A percentile compares a stretch with the other conserved stretches of the same genome.
Conservation (phyloP, 2,113 vertebrate genomes). For the Platanista minor region DNA sequence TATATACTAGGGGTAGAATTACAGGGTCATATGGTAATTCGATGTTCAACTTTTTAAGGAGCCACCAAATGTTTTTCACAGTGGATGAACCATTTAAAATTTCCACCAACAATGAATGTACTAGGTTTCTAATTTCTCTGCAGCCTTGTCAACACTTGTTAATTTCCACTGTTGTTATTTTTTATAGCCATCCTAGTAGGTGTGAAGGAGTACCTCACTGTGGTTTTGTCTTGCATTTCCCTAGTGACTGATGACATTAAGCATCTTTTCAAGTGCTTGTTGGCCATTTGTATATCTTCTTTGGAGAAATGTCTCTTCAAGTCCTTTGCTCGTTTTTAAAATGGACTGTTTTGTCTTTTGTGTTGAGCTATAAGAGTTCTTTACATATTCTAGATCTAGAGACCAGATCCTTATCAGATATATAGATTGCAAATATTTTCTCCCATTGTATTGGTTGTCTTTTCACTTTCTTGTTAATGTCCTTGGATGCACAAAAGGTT, state of each 20-base stretch:
- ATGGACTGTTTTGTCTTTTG: not conserved
- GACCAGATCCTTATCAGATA: not conserved
- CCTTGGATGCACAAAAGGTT: not conserved
- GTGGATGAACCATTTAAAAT: not conserved
- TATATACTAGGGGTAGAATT: not conserved
- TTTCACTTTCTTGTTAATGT: not conserved
- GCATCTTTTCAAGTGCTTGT: not conserved
- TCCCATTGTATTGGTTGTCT: not conserved
- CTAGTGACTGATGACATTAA: not conserved
- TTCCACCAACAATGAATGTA: not conserved
- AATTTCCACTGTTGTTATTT: not conserved
- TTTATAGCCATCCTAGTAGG: not conserved
- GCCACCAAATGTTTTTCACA: not conserved
- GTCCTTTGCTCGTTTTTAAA: not conserved
- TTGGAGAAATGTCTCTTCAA: not conserved
- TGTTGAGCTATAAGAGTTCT: not conserved
- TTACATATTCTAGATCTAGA: not conserved
- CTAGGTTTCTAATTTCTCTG: not conserved
- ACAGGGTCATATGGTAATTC: not conserved
- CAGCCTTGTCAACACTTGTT: not conserved
- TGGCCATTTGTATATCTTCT: not conserved
- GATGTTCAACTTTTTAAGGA: not conserved
- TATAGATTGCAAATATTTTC: constrained; percentile 14
- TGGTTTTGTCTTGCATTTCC: not conserved
- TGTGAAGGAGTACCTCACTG: not conserved